These are phyloP conservation scores for Calonectris borealis DNA, from an alignment of 2,113 vertebrate genomes.

Conservation along the genomic window DNA sequence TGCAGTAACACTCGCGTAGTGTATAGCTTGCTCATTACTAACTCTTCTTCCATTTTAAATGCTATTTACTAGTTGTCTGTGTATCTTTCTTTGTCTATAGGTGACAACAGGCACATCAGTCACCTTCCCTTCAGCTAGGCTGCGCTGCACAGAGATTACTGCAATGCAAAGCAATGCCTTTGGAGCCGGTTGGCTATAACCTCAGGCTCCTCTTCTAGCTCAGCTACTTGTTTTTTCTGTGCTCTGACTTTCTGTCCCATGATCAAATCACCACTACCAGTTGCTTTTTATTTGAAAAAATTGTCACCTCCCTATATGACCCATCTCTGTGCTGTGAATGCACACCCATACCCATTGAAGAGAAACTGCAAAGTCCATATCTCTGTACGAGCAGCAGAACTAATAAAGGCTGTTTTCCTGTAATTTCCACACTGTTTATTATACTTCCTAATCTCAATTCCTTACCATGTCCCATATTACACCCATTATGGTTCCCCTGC, in stretches of 20 bases:
- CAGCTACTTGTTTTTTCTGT: neutral
- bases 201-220: neutral
- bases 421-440: neutral
- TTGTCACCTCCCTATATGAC: neutral
- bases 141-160: neutral
- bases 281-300: neutral
- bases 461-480: neutral
- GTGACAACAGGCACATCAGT: neutral
- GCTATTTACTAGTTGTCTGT: neutral
- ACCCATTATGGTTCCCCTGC: neutral
- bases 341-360: neutral
- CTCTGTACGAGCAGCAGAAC: neutral
- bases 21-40: neutral
- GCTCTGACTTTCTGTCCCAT: neutral
- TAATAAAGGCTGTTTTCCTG: neutral
- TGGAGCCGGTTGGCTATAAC: neutral
- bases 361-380: neutral
- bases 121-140: neutral
- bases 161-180: neutral
- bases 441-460: neutral
- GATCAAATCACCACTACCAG: neutral
- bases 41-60: neutral
- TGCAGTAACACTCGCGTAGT: neutral
- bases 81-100: neutral
- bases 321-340: neutral